phyloP scores from a whole-genome alignment of 2,888 invertebrate genomes.

The Dryococelus australis region DNA sequence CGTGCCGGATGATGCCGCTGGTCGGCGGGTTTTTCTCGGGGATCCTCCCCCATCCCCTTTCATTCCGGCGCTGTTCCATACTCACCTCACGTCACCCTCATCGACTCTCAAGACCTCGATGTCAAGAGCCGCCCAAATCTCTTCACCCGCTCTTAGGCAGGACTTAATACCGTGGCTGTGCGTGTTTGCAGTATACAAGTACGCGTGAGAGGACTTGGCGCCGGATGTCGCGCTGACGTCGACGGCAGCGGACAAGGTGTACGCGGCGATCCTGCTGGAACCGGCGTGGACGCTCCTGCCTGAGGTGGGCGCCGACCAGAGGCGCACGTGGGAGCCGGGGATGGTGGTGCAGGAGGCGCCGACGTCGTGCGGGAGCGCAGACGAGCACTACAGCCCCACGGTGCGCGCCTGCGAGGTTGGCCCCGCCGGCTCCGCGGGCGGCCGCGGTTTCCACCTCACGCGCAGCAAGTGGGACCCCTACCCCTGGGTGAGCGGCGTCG shows the following conservation, averaged over 20 bases:
- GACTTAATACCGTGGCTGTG: neutral
- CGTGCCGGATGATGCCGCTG: no score
- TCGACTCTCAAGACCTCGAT: no score
- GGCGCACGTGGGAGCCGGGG: no score
- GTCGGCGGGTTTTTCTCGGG: no score
- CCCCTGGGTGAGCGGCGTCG: slow-evolving; percentile 78
- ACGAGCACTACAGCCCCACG: slow-evolving; percentile 29
- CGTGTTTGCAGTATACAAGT: neutral
- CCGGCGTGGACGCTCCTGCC: neutral
- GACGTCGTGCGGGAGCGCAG: neutral
- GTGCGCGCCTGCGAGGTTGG: slow-evolving; percentile 60
- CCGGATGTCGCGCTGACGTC: neutral
- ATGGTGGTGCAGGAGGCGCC: neutral
- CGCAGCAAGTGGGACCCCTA: slow-evolving; percentile 83
- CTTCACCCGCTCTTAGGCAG: no score
- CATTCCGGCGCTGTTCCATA: no score
- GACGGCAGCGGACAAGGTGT: neutral
- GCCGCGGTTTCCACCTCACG: slow-evolving; percentile 76
- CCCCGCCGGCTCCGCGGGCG: slow-evolving; percentile 64
- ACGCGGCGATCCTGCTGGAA: neutral
- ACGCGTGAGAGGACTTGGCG: neutral
- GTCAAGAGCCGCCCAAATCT: no score
- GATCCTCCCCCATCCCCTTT: no score
- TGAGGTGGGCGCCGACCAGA: neutral
- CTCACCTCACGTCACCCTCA: no score